Conservation (phyloP, 2,113 vertebrate species). For the Atractosteus spatula region DNA sequence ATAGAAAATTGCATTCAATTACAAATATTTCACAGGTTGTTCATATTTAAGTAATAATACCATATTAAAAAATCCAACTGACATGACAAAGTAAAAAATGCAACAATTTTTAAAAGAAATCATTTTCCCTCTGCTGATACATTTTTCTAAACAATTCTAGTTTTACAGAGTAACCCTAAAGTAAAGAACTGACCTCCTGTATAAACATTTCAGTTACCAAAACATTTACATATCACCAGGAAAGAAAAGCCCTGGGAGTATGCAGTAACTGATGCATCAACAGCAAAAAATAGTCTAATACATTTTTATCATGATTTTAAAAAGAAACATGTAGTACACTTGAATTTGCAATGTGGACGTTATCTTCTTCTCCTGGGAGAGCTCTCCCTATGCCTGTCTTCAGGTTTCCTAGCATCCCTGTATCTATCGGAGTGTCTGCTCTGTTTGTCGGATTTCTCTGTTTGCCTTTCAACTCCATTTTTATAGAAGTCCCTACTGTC, state of each 20-base stretch:
- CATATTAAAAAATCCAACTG: no score
- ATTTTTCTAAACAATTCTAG: background rate
- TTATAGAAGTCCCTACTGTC: slow-evolving; percentile 41
- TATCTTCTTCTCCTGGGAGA: slow-evolving; percentile 66
- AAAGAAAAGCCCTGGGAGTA: background rate
- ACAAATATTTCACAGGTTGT: slow-evolving; percentile 5
- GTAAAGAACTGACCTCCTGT: background rate
- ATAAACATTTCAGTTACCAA: no score
- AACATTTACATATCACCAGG: background rate
- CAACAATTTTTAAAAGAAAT: background rate
- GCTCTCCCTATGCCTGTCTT: slow-evolving; percentile 53
- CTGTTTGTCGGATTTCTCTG: slow-evolving; percentile 51
- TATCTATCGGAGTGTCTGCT: slow-evolving; percentile 54
- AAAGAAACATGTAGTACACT: background rate
- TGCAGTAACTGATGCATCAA: background rate
- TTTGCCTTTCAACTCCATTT: slow-evolving; percentile 57
- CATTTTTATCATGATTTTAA: background rate
- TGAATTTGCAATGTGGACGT: background rate
- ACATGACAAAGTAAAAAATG: background rate
- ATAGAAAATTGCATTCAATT: background rate
- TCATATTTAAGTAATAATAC: background rate
- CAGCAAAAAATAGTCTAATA: background rate
- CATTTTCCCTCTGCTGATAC: no score
- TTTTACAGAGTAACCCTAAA: background rate
- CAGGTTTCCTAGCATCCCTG: slow-evolving; percentile 55